Conservation (phyloP, 2,888 invertebrate species). For the Aricia artaxerxes region DNA sequence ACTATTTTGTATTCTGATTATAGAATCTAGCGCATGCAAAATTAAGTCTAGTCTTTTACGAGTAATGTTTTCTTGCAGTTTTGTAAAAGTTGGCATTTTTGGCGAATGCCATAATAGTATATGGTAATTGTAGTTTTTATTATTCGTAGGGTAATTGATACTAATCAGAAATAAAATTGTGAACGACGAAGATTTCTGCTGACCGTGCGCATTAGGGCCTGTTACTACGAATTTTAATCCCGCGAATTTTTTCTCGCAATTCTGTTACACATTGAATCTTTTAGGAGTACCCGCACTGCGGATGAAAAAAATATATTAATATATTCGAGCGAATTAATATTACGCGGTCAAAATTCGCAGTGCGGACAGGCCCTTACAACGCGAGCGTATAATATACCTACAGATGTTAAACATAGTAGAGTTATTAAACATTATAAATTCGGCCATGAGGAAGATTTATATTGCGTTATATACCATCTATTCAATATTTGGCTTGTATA, state of each 20-base stretch:
- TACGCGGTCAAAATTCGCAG: too few species aligned
- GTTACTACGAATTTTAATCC: too few species aligned
- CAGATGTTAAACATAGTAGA: not conserved
- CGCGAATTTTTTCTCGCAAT: too few species aligned
- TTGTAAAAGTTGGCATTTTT: not conserved
- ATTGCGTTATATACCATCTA: conserved; percentile 9
- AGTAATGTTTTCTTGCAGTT: not conserved
- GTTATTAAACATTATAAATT: conserved; percentile 16
- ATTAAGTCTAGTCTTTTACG: not conserved
- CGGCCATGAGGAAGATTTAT: conserved; percentile 14
- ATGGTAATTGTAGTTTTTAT: too few species aligned
- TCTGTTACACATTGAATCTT: too few species aligned
- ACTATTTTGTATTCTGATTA: not conserved
- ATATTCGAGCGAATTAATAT: too few species aligned
- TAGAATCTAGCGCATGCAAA: not conserved
- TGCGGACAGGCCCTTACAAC: not conserved
- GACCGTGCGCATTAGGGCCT: not conserved
- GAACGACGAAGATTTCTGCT: not conserved
- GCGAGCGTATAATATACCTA: not conserved
- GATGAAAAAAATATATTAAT: too few species aligned
- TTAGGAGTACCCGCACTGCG: too few species aligned
- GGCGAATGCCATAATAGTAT: not conserved
- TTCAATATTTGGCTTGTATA: conserved; percentile 1
- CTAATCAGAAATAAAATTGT: not conserved
- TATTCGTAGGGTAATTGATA: not conserved